Evolutionary conservation across 2,113 vertebrate species (phyloP).

Genomic region (Mormoops blainvillei): DNA sequence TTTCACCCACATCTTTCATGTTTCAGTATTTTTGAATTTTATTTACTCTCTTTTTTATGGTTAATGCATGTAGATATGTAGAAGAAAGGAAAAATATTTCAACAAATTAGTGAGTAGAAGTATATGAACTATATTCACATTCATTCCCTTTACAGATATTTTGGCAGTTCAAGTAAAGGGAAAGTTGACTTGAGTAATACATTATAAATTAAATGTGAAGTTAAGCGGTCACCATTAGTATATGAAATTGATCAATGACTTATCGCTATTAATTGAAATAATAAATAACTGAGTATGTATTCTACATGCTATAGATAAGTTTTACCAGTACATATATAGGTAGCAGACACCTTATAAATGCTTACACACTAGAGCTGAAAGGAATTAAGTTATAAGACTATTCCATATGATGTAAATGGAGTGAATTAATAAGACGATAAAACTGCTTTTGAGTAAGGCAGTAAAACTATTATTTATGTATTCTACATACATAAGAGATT

Average conservation of each 20-base stretch:
- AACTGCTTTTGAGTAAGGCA: not conserved
- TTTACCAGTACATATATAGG: not conserved
- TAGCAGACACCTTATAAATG: not conserved
- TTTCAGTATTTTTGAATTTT: slow-evolving; percentile 28
- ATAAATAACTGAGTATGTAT: not conserved
- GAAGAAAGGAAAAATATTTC: slow-evolving; percentile 55
- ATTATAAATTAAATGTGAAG: slow-evolving; percentile 1
- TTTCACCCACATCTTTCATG: not conserved
- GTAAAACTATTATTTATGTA: not conserved
- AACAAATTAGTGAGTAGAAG: not conserved
- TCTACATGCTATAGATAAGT: not conserved
- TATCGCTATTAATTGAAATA: not conserved
- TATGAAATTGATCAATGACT: not conserved
- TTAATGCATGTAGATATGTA: not conserved
- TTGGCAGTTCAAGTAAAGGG: not conserved
- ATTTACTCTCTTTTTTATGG: slow-evolving; percentile 11
- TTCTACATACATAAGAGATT: not conserved
- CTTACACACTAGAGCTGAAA: not conserved
- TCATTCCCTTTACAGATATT: slow-evolving; percentile 48
- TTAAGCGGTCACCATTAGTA: not conserved
- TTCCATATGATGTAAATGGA: not conserved
- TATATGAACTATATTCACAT: slow-evolving; percentile 37
- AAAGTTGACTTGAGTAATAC: not conserved
- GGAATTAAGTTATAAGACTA: not conserved
- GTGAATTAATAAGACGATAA: not conserved